Base-by-base conservation (phyloP, 30 jellyfish, hydroid and myxozoan genomes). In the Mastigias papua region DNA sequence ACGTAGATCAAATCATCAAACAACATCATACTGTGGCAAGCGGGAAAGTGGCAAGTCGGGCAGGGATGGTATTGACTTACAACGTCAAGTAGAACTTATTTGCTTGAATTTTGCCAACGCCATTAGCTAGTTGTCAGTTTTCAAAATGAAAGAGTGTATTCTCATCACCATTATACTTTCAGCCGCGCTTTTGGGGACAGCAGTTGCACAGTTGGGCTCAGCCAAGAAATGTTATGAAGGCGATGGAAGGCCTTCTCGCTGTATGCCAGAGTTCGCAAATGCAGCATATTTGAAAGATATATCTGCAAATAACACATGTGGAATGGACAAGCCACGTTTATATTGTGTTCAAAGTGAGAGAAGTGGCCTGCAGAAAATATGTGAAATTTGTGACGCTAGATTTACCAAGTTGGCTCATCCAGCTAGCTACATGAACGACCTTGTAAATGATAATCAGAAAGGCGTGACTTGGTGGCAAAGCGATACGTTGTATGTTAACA, bases 201-300 rank as follows among this genome's bases (percentile, higher is more conserved):
- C 66, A 32, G 26, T 73, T 26, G 48, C 81, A 34, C 69, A 89
- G 72, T 35, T 32, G 65, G 97, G 97, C 26, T 62, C 97, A 16
- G 98, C 97, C 27, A 94, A 82, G 87, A 87, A 87, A 79, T 96
- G 98, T 63, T 91, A 89, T 27, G 87, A 81, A 76, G 96, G 78
- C 63, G 97, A 91, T 82, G 97, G 97, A 0, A 34, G 84, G 68
- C 92, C 95, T 0, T 93, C 96, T 57, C 91, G 99, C 11, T 96
- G 99, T 46, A 96, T 96, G 97, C 99, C 99, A 17, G 99, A 86
- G 74, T 96, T 96, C 69, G 98, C 81, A 48, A 96, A 96, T 76
- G 96, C 97, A 1, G 99, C 99, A 34, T 96, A 67, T 76, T 57
- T 70, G 86, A 91, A 88, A 65, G 88, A 81, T 54, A 88, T 96